These are phyloP conservation scores for Cephus nigrinus DNA, from an alignment of 2,888 invertebrate genomes.

Conservation along the genomic window DNA sequence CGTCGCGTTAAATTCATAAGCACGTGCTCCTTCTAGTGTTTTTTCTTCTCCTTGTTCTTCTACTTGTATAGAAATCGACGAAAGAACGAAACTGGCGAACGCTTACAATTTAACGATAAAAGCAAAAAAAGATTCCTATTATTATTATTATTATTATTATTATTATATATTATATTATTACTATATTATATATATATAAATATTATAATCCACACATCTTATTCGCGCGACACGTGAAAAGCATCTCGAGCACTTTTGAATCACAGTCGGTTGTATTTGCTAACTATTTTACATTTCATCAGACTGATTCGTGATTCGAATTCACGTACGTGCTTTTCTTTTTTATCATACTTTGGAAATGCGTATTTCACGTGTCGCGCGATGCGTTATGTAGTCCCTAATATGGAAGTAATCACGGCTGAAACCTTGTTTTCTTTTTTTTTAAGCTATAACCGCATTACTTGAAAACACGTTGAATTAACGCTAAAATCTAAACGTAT, in stretches of 20 bases:
- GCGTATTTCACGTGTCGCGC: not conserved
- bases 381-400: conserved; percentile 7
- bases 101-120: conserved; percentile 16
- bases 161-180: conserved; percentile 27
- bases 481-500: not conserved
- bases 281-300: not conserved
- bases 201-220: conserved; percentile 1
- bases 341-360: not conserved
- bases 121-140: conserved; percentile 38
- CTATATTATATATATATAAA: conserved; percentile 15
- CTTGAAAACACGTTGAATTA: not conserved
- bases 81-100: conserved; percentile 13
- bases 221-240: not conserved
- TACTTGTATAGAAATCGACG: conserved; percentile 6
- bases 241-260: not conserved
- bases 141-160: conserved; percentile 17
- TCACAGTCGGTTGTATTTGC: not conserved
- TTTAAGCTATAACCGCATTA: not conserved
- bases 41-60: not conserved
- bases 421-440: not conserved
- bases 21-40: not conserved
- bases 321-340: not conserved
- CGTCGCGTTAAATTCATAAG: not conserved
- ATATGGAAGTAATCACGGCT: conserved; percentile 1
- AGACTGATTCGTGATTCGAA: not conserved